Evolutionary conservation across 1,140 invertebrate genomes (phyloP).

Genomic region (Theocolax elegans): DNA sequence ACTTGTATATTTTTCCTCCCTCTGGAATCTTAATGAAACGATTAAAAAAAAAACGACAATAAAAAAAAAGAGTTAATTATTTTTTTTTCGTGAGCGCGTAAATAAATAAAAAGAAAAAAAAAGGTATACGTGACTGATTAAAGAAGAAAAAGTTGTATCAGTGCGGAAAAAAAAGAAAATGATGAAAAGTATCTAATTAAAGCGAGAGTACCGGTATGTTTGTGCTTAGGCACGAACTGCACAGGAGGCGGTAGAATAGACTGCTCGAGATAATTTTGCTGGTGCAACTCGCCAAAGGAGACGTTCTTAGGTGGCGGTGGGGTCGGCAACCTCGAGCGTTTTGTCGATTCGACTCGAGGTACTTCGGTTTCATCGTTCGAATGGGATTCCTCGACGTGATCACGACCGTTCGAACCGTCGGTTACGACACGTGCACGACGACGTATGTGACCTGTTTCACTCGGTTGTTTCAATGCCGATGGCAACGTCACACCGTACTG

Average conservation of each 20-base stretch:
- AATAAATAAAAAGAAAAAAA: too few relatives aligned
- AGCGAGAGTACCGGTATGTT: constrained; percentile 52
- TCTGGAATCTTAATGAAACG: too few relatives aligned
- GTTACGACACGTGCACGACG: constrained; percentile 1
- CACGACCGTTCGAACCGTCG: constrained; percentile 46
- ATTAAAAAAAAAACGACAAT: too few relatives aligned
- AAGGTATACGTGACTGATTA: too few relatives aligned
- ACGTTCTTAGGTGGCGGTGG: constrained; percentile 64
- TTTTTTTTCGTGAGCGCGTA: too few relatives aligned
- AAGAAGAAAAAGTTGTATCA: too few relatives aligned
- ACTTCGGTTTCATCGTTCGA: constrained; percentile 55
- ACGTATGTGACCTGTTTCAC: constrained; percentile 39
- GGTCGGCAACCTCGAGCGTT: constrained; percentile 54
- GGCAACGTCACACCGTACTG: constrained; percentile 29
- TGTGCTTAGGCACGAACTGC: constrained; percentile 63
- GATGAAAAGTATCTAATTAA: too few relatives aligned
- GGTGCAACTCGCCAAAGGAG: constrained; percentile 63
- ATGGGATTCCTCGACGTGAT: constrained; percentile 58
- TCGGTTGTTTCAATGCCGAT: constrained; percentile 48
- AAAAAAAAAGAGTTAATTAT: too few relatives aligned
- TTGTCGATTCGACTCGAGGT: constrained; percentile 50
- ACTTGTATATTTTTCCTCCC: too few relatives aligned
- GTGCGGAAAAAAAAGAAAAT: too few relatives aligned
- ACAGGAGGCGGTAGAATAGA: constrained; percentile 60
- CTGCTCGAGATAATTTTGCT: constrained; percentile 59